These are phyloP conservation scores for Aquatica leii DNA, from an alignment of 2,888 invertebrate species.

Conservation along the genomic window DNA sequence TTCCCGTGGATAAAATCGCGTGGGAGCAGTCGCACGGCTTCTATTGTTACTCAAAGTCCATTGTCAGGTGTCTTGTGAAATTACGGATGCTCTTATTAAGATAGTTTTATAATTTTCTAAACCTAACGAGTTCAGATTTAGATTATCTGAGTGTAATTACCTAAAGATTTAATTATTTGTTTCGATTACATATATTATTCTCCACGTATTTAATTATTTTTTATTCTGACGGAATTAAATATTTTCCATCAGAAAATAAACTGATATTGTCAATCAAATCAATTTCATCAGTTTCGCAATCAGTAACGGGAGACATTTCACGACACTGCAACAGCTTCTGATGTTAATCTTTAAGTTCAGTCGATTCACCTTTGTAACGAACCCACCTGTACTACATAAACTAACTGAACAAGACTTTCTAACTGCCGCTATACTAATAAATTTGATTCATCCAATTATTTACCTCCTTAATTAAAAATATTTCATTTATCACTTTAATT, in stretches of 20 bases:
- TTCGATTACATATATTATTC: not conserved
- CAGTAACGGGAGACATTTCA: conserved; percentile 48
- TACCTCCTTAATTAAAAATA: conserved; percentile 10
- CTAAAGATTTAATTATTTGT: not conserved
- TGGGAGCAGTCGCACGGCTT: conserved; percentile 59
- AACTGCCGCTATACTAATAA: conserved; percentile 24
- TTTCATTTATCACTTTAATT: not conserved
- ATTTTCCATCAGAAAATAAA: conserved; percentile 9
- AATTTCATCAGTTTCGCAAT: conserved; percentile 34
- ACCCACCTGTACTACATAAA: conserved; percentile 39
- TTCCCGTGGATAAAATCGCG: conserved; percentile 54
- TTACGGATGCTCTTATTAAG: conserved; percentile 39
- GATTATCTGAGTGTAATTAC: not conserved
- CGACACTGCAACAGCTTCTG: conserved; percentile 42
- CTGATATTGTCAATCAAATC: conserved; percentile 26
- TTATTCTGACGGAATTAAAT: not conserved
- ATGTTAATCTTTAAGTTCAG: conserved; percentile 46
- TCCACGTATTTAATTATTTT: not conserved
- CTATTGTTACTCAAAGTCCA: conserved; percentile 47
- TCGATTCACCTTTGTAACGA: conserved; percentile 43
- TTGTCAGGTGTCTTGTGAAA: conserved; percentile 41
- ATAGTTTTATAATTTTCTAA: conserved; percentile 32
- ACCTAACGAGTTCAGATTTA: conserved; percentile 26
- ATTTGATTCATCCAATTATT: conserved; percentile 15
- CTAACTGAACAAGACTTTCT: conserved; percentile 33